Percentiles rank a stretch among this genome's conserved stretches.
These are phyloP conservation scores for Gopherus flavomarginatus DNA, from an alignment of 2,113 vertebrate genomes.

Conservation along the genomic window DNA sequence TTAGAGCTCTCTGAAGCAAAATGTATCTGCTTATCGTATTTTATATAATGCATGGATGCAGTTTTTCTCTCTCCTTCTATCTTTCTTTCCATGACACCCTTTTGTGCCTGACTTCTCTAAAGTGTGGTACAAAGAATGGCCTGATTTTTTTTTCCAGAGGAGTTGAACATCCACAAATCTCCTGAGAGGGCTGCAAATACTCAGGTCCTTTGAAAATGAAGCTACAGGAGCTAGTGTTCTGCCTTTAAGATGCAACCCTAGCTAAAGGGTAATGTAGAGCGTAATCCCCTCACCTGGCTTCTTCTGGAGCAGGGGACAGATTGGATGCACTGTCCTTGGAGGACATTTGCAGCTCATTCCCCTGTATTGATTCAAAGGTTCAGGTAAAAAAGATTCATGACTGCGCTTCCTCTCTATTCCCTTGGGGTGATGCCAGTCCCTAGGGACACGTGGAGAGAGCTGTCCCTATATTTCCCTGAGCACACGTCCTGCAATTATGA, in stretches of 20 bases:
- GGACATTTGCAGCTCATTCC: not conserved
- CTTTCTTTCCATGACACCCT: not conserved
- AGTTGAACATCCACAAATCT: not conserved
- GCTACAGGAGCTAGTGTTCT: not conserved
- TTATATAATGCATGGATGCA: not conserved
- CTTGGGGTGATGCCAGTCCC: not conserved
- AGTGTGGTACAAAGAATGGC: not conserved
- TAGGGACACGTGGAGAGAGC: too few relatives aligned
- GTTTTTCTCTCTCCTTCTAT: not conserved
- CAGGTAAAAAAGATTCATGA: not conserved
- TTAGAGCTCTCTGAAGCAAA: not conserved
- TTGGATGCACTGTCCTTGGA: not conserved
- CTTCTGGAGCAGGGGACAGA: not conserved
- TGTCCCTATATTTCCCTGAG: not conserved
- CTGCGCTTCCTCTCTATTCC: not conserved
- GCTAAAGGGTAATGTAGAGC: not conserved
- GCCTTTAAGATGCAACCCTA: not conserved
- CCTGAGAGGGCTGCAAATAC: not conserved
- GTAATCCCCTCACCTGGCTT: not conserved
- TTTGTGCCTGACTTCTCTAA: not conserved
- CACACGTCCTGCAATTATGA: not conserved
- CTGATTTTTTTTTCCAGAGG: not conserved
- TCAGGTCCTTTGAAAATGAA: not conserved
- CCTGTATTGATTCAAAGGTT: not conserved
- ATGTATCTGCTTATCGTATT: not conserved